Evolutionary conservation across 2,113 vertebrate species (phyloP), one percentile per base, ranked within the genome.

Genomic region (Sterna hirundo): DNA sequence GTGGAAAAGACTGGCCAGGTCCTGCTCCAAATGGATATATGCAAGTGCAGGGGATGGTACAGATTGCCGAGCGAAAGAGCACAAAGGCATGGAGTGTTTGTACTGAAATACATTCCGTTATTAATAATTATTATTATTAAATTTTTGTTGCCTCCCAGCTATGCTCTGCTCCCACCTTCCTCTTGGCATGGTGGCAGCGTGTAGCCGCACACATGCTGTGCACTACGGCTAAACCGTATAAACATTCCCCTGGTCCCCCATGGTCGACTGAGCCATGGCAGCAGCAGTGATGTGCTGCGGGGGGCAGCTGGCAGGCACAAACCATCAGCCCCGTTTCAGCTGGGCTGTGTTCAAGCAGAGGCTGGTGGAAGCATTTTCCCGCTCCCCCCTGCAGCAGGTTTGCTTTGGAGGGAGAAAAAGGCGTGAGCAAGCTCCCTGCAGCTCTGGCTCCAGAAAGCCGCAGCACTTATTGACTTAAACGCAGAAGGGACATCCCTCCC

Each of bases 401-500:
- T 95, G 74, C 55, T 88, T 75, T 90, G 83, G 77, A 96, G 72
- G 38, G 60, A 86, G 83, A 64, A 64, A 60, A 81, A 94, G 65
- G 66, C 1, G 0, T 68, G 69, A 92, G 64, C 64, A 77, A 55
- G 68, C 71, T 90, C 88, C 88, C 88, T 58, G 60, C 79, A 55
- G 90, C 26, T 74, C 66, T 76, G 93, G 70, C 94, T 97, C 89
- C 94, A 93, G 84, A 79, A 94, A 95, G 71, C 74, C 7, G 51
- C 52, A 89, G 83, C 49, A 22, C 58, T 91, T 92, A 82, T 2
- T 94, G 92, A 93, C 11, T 4, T 77, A 54, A 70, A 38, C 0
- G 0, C n/a, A 57, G 70, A 76, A 71, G 57, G 51, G 72, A 78
- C 69, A 70, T 78, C 68, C 69, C 72, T 78, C 78, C 49, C 52